phyloP scores from a whole-genome alignment of 2,113 vertebrate species.

The Coryphaenoides rupestris region DNA sequence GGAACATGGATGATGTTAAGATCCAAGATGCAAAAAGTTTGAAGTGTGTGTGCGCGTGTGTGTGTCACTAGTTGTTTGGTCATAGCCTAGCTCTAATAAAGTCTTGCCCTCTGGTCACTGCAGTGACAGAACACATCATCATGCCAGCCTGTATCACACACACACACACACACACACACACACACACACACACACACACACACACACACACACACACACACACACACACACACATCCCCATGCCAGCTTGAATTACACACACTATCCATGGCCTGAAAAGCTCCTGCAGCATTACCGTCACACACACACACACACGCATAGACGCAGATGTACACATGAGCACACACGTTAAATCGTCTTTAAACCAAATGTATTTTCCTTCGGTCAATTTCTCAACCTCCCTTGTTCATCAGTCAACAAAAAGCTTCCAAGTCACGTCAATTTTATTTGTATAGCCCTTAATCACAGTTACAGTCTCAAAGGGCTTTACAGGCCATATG shows the following conservation, averaged over 20 bases:
- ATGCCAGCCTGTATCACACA: conserved; percentile 61
- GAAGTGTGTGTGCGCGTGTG: conserved; percentile 10
- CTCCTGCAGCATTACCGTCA: conserved; percentile 57
- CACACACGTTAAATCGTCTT: background rate
- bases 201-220: too few relatives aligned
- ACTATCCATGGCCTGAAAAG: conserved; percentile 62
- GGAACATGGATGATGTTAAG: too few relatives aligned
- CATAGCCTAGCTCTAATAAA: conserved; percentile 47
- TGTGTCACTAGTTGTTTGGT: conserved; percentile 57
- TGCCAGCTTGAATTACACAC: conserved; percentile 59
- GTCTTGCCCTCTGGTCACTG: conserved; percentile 71
- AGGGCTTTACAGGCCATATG: too few relatives aligned
- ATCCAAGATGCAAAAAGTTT: too few relatives aligned
- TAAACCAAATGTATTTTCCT: too few relatives aligned
- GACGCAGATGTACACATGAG: background rate
- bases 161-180: too few relatives aligned
- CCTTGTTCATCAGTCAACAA: too few relatives aligned
- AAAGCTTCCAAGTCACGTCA: too few relatives aligned
- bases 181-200: too few relatives aligned
- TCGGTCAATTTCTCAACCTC: too few relatives aligned
- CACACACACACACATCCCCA: conserved; percentile 25
- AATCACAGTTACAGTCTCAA: too few relatives aligned
- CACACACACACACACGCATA: conserved; percentile 15
- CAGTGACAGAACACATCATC: conserved; percentile 86
- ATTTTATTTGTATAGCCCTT: too few relatives aligned